A percentile compares a stretch with the other conserved stretches of the same genome.
Evolutionary conservation across 2,113 vertebrate genomes (phyloP).

Genomic region (Plecotus auritus): DNA sequence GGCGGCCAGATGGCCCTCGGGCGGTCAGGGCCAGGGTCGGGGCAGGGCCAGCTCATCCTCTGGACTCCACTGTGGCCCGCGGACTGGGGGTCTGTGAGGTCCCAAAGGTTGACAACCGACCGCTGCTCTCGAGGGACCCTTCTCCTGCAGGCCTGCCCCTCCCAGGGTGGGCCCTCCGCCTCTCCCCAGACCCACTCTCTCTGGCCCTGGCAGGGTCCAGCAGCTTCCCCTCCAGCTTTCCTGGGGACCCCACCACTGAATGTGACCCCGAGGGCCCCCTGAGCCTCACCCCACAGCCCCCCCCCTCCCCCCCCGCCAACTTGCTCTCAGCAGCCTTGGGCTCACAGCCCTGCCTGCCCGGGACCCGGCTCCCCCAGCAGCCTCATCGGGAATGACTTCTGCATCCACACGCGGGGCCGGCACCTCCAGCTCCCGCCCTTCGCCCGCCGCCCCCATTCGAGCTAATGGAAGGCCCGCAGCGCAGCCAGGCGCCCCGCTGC

Average conservation of each 20-base stretch:
- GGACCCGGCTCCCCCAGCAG: neutral
- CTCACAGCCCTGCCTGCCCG: rapidly evolving
- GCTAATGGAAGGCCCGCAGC: constrained; percentile 72
- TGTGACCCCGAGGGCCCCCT: neutral
- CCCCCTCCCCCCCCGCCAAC: too few species aligned
- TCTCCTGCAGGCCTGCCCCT: neutral
- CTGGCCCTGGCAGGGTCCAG: too few species aligned
- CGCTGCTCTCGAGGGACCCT: neutral
- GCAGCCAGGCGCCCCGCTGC: constrained; percentile 53
- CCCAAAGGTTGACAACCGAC: too few species aligned
- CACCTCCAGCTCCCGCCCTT: neutral
- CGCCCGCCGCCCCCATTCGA: constrained; percentile 45
- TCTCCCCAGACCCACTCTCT: neutral
- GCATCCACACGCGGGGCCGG: neutral
- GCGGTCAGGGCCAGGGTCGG: neutral
- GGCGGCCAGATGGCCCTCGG: neutral
- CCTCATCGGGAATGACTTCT: constrained; percentile 48
- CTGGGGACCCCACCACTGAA: neutral
- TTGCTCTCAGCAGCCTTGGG: neutral
- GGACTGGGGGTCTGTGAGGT: too few species aligned
- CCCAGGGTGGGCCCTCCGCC: rapidly evolving
- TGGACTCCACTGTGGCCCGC: too few species aligned
- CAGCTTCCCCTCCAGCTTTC: neutral
- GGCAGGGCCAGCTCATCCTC: neutral
- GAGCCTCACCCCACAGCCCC: too few species aligned